These are phyloP conservation scores for Drosophila setifemur DNA, from an alignment of 1,140 invertebrate species.

Conservation along the genomic window DNA sequence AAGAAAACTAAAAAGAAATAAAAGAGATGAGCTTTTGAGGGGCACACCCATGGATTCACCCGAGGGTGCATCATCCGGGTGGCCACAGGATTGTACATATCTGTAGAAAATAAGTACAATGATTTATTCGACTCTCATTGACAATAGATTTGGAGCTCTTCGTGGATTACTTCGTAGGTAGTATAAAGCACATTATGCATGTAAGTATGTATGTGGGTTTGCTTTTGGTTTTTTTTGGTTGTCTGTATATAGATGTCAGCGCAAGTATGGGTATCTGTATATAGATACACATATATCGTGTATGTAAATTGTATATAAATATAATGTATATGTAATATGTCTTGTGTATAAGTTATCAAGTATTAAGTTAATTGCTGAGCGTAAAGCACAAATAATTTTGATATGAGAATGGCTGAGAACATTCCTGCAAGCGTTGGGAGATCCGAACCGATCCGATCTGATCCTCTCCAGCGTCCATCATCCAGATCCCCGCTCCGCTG, in stretches of 20 bases:
- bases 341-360: conserved; percentile 54
- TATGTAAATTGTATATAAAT: conserved; percentile 57
- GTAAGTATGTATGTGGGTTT: conserved; percentile 33
- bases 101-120: conserved; percentile 89
- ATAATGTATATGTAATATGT: conserved; percentile 50
- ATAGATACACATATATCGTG: conserved; percentile 48
- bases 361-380: conserved; percentile 70
- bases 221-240: conserved; percentile 7
- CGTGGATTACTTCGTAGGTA: conserved; percentile 53
- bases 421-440: conserved; percentile 47
- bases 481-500: neutral
- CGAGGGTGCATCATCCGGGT: neutral
- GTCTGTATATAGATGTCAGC: conserved; percentile 48
- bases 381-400: conserved; percentile 79
- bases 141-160: conserved; percentile 72
- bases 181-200: conserved; percentile 71
- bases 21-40: neutral
- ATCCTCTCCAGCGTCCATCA: neutral
- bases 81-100: conserved; percentile 88
- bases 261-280: conserved; percentile 58
- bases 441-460: neutral
- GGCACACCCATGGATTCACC: neutral
- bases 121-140: conserved; percentile 89
- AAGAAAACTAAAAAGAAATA: neutral
- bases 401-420: conserved; percentile 68